A percentile compares a stretch with the other conserved stretches of the same genome.
These are phyloP conservation scores for Pangasius krempfi DNA, from an alignment of 2,797 vertebrate species.

Conservation along the genomic window DNA sequence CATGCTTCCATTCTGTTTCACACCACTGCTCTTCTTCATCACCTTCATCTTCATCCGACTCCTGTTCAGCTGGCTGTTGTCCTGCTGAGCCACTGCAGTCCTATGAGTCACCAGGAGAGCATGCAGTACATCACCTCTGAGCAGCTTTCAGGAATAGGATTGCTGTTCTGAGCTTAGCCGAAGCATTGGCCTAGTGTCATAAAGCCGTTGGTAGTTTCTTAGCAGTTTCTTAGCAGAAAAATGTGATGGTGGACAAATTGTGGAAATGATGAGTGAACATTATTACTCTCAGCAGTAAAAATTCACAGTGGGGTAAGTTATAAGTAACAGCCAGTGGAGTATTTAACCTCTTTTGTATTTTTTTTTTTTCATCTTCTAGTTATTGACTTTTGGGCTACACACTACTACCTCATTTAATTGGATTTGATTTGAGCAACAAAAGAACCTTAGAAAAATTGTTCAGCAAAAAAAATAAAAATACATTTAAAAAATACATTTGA, in stretches of 20 bases:
- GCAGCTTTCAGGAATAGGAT: slow-evolving; percentile 28
- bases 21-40: slow-evolving; percentile 40
- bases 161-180: slow-evolving; percentile 16
- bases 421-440: neutral
- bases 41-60: slow-evolving; percentile 39
- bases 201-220: neutral
- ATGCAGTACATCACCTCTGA: slow-evolving; percentile 24
- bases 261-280: neutral
- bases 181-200: neutral
- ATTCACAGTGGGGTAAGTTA: slow-evolving; percentile 44
- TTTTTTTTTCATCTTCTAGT: neutral
- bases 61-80: slow-evolving; percentile 49
- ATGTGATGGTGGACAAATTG: neutral
- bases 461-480: neutral
- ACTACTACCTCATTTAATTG: neutral
- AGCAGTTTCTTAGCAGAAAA: neutral
- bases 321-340: neutral
- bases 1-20: slow-evolving; percentile 69
- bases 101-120: slow-evolving; percentile 44
- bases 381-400: neutral
- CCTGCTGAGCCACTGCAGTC: slow-evolving; percentile 22
- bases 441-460: neutral
- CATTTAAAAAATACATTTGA: neutral
- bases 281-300: neutral
- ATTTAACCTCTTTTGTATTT: neutral